Evolutionary conservation across 2,797 vertebrate genomes (phyloP).

Genomic region (Eulemur mongoz): DNA sequence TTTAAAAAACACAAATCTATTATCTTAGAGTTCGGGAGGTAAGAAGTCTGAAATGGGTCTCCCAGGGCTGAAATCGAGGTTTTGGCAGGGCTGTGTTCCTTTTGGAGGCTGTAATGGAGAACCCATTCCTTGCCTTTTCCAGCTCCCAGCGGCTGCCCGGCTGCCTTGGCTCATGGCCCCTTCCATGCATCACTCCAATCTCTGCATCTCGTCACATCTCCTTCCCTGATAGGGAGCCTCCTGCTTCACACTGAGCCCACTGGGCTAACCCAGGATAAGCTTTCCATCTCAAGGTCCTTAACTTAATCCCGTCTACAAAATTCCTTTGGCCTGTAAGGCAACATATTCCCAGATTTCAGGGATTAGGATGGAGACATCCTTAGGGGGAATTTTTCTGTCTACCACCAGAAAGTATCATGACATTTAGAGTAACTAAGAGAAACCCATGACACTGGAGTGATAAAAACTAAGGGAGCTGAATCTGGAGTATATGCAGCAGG

Average conservation of each 20-base stretch:
- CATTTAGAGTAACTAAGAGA: background rate
- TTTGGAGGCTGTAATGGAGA: background rate
- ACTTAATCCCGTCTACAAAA: background rate
- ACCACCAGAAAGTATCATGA: background rate
- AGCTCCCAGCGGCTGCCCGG: background rate
- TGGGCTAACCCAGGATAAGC: background rate
- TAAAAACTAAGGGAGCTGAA: background rate
- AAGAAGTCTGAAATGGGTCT: background rate
- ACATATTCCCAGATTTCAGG: background rate
- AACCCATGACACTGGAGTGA: background rate
- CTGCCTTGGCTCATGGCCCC: background rate
- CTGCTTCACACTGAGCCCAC: background rate
- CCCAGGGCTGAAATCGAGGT: background rate
- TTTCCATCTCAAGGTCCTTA: background rate
- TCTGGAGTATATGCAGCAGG: background rate
- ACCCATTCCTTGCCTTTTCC: background rate
- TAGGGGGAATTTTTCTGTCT: background rate
- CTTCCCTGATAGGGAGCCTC: background rate
- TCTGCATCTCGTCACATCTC: background rate
- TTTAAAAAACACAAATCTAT: background rate
- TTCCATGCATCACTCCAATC: accelerated
- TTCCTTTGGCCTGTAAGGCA: background rate
- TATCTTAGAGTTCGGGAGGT: background rate
- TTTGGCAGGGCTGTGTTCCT: background rate
- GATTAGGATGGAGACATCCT: background rate